Percentiles rank a stretch among this genome's conserved stretches.
Evolutionary conservation across 2,797 vertebrate species (phyloP).

Genomic region (Falco cherrug): DNA sequence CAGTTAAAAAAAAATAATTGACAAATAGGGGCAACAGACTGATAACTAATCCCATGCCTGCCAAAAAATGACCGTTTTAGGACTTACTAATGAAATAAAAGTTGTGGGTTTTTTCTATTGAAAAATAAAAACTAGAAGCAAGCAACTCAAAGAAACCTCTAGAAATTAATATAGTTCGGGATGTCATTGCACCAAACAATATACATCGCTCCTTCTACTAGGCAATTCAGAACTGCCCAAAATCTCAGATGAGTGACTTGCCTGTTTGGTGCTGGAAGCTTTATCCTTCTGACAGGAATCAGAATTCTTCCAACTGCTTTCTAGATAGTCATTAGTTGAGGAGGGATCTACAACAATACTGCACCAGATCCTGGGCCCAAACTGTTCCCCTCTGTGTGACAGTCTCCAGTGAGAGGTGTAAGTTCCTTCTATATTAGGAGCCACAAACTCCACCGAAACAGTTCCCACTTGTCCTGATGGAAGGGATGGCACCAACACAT

Average conservation of each 20-base stretch:
- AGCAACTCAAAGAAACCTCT: background rate
- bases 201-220: background rate
- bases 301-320: conserved; percentile 12
- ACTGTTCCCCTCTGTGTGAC: conserved; percentile 93
- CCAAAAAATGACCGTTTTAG: background rate
- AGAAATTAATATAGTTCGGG: background rate
- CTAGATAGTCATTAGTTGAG: conserved; percentile 53
- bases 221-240: background rate
- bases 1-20: background rate
- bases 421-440: conserved; percentile 91
- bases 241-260: conserved; percentile 66
- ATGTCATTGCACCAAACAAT: background rate
- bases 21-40: background rate
- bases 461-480: conserved; percentile 91
- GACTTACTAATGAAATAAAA: background rate
- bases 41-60: background rate
- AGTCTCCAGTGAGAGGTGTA: conserved; percentile 99
- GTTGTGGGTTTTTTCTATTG: background rate
- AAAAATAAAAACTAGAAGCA: background rate
- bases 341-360: conserved; percentile 92
- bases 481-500: conserved; percentile 90
- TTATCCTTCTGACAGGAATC: conserved; percentile 30
- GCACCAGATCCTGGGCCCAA: conserved; percentile 97
- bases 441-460: conserved; percentile 93
- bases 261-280: conserved; percentile 79